Evolutionary conservation across 2,113 vertebrate species (phyloP), one percentile per base, ranked within the genome.

Genomic region (Vimba vimba): DNA sequence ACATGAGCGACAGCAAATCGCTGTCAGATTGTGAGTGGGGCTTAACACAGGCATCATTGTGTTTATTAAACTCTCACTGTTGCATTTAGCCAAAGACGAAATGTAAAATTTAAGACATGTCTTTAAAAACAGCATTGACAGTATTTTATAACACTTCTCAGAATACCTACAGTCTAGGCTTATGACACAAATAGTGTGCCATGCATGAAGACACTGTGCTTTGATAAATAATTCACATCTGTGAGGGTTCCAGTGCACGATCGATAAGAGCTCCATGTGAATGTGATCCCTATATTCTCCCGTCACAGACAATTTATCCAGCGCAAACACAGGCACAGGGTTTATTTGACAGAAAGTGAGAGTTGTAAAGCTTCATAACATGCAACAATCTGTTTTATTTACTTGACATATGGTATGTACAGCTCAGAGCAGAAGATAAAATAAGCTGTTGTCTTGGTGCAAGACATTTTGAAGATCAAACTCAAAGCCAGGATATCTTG

Each of bases 151-250:
- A 52, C 66, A 52, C 45, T 7, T 68, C 43, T 25, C n/a, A 4
- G 0, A 27, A 13, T 39, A 43, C 25, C 39, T 45, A 80, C 3
- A 47, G 8, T 82, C 62, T 36, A 36, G 60, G 45, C 27, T 82
- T 55, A 55, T 62, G 33, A 50, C 50, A 55, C 66, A 83, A 52
- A 73, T 43, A 12, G 15, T 39, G 30, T 27, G 52, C 33, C 15
- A 83, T 83, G 82, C 68, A 83, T 73, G 50, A 83, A 73, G 47
- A 69, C 47, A 36, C 33, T 25, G 59, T 25, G 59, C 59, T 33
- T 15, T 87, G 30, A 89, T 89, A 84, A 86, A 89, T 86, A 77
- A 89, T 89, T 87, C 84, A 88, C 62, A 8, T 19, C 85, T 50
- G 84, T 68, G 19, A 78, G 81, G 55, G 36, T 68, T 82, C 19